A percentile compares a stretch with the other conserved stretches of the same genome.
Conservation (phyloP, 2,113 vertebrate genomes). For the Psammodynastes pulverulentus region DNA sequence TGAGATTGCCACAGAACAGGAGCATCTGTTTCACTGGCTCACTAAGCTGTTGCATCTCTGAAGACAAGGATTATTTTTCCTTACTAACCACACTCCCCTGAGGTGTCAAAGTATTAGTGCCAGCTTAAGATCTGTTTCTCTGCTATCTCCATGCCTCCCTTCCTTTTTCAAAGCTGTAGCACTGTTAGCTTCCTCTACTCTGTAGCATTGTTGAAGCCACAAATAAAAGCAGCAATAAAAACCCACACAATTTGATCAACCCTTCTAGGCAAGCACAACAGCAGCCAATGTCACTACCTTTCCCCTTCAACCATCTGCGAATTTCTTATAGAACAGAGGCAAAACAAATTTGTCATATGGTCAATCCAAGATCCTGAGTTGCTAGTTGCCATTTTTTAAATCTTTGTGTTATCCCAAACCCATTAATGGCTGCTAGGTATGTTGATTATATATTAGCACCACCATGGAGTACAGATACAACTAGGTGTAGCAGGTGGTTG, state of each 20-base stretch:
- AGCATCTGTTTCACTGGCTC: constrained; percentile 48
- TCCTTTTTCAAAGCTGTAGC: not conserved
- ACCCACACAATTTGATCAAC: not conserved
- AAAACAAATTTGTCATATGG: not conserved
- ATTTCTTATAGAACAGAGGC: not conserved
- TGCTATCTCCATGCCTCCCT: not conserved
- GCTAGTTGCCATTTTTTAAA: not conserved
- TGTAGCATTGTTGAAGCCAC: not conserved
- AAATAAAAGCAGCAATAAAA: constrained; percentile 20
- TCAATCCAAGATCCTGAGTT: not conserved
- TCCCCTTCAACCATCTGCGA: not conserved
- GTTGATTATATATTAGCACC: not conserved
- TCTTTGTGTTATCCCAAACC: not conserved
- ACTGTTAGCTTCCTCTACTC: not conserved
- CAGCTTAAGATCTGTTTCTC: constrained; percentile 38
- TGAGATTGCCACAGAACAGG: constrained; percentile 32
- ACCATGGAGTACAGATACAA: not conserved
- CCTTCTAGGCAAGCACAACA: not conserved
- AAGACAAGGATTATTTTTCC: constrained; percentile 30
- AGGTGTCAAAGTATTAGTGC: constrained; percentile 26
- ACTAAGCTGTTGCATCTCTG: not conserved
- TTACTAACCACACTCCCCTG: not conserved
- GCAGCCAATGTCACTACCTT: not conserved
- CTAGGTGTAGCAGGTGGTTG: not conserved
- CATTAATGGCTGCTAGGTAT: not conserved